Base-by-base conservation (phyloP, 2,113 vertebrate genomes). In the Ellobius talpinus region DNA sequence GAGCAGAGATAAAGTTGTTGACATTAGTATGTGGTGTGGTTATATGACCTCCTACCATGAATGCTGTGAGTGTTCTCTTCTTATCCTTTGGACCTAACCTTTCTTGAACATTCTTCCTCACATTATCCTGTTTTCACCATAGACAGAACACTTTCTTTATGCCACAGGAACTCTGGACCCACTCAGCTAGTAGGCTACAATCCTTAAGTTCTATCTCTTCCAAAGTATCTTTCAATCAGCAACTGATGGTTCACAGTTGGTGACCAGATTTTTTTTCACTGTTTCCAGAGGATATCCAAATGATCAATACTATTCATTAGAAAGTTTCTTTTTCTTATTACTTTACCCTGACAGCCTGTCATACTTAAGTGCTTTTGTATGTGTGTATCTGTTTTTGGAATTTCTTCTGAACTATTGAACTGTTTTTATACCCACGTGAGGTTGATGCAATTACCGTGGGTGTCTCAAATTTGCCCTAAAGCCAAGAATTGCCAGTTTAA, bases 341-440 rank as follows among this genome's bases (percentile, higher is more conserved):
- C 2, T 11, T 87, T 94, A 70, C 26, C 21, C 21, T 70, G 61
- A 12, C 26, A 76, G 50, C 4, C 68, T 52, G 6, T 55, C 29
- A 87, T 87, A 93, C 14, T 61, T 92, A 65, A 92, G 65, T 97
- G 55, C 58, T 93, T 72, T 93, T 94, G 45, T 93, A 45, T 65
- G 10, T 91, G 5, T 94, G 14, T 5, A 14, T 93, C 23, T 95
- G 29, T 93, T 84, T 94, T 50, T 81, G 52, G 12, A 77, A 21
- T 91, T 5, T 73, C 23, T 90, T 96, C 36, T 66, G 72, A 85
- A 76, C 36, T 33, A 29, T n/a, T 92, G 45, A 65, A 39, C 63
- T 90, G 39, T 16, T 12, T 19, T 78, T 73, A 36, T 42, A 47
- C 50, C 39, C 42, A 47, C 36, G 42, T 14, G 19, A 90, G 63